Percentiles rank a stretch among this genome's conserved stretches.
Conservation (phyloP, 2,797 vertebrate species). For the Leptodon cayanensis region DNA sequence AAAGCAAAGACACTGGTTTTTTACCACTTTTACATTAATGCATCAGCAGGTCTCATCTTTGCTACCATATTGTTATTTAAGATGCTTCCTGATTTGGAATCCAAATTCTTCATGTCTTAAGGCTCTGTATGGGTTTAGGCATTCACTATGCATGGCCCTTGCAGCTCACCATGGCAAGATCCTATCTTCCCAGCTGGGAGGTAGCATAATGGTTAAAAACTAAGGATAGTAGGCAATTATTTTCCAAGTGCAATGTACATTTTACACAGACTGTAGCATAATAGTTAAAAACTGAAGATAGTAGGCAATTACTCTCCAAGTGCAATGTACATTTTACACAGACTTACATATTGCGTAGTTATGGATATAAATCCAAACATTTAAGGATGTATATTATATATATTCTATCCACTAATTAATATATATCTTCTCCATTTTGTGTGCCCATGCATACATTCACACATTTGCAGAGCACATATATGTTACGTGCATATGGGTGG, state of each 20-base stretch:
- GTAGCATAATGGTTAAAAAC: neutral
- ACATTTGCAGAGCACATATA: neutral
- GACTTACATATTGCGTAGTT: neutral
- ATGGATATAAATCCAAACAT: neutral
- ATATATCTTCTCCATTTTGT: neutral
- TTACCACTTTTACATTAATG: neutral
- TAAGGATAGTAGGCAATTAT: neutral
- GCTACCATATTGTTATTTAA: neutral
- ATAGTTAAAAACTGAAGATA: neutral
- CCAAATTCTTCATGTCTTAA: neutral
- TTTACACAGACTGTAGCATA: neutral
- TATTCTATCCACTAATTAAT: neutral
- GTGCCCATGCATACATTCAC: neutral
- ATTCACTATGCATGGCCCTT: neutral
- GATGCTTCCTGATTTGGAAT: neutral
- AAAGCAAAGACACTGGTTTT: neutral
- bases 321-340: neutral
- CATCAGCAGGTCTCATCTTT: neutral
- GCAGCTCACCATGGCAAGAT: neutral
- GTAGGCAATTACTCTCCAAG: neutral
- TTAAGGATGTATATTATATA: neutral
- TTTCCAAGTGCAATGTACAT: neutral
- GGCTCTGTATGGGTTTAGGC: neutral
- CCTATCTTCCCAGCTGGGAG: neutral
- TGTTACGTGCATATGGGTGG: fast-evolving